Base-by-base conservation (phyloP, 2,797 vertebrate species). In the Microctenopoma stevenorrisi region DNA sequence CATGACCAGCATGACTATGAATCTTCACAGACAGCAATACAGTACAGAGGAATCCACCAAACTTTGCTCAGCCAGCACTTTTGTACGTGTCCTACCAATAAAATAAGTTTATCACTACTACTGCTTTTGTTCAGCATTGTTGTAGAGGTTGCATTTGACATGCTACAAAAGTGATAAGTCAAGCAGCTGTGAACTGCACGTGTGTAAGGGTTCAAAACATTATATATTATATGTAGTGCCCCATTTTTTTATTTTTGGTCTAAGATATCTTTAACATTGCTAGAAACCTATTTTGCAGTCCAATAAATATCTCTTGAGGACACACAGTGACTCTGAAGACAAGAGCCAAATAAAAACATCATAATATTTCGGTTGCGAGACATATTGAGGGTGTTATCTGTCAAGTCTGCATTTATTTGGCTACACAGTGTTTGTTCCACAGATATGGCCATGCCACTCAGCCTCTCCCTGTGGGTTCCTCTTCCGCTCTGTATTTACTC, bases 401-500 rank as follows among this genome's bases (percentile, higher is more conserved):
- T 72, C 65, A 69, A 5, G 16, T 68, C 62, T 61, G 30, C 16
- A 16, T 75, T 68, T 68, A 43, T 64, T 22, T 22, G 22, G 22
- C 22, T 71, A 33, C 40, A 59, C 30, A 38, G 18, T 76, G 18
- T 63, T 58, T 81, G 59, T 68, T 81, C 43, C 42, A 44, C 8
- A 5, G 43, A 48, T 72, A 43, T 40, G 30, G 26, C 64, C 53
- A 14, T 60, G 18, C 62, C 38, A 64, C 67, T 66, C 55, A 56
- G 54, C 9, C 16, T 58, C 7, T 65, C 74, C 58, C 62, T 55
- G 52, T 12, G 47, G 30, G 57, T 38, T 12, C 43, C 28, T 64
- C 46, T 5, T 58, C 59, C 54, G 66, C 52, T 43, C 63, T 74
- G 38, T 66, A 35, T 76, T 58, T 64, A 56, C 56, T 65, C 61